These are phyloP conservation scores for Aptenodytes forsteri DNA, from an alignment of 2,113 vertebrate genomes.

Conservation along the genomic window DNA sequence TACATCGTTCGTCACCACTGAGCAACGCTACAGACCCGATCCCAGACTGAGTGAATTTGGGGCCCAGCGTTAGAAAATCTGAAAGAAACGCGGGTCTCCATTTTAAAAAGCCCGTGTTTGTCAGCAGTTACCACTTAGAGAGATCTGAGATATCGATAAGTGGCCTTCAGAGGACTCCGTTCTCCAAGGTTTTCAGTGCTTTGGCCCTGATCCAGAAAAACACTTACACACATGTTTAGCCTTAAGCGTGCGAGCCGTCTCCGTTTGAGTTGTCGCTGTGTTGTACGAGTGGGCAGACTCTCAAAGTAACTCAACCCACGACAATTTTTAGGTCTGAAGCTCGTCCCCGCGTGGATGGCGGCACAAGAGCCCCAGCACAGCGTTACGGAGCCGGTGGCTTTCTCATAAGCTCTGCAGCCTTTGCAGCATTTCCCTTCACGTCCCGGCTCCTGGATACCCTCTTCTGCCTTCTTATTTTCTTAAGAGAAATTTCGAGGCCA, in stretches of 20 bases:
- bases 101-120: not conserved
- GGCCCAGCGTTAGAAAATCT: not conserved
- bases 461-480: not conserved
- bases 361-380: not conserved
- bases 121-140: not conserved
- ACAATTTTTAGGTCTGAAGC: not conserved
- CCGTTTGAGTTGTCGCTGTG: rapidly evolving
- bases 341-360: rapidly evolving
- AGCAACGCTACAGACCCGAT: not conserved
- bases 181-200: not conserved
- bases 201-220: not conserved
- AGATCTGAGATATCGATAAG: not conserved
- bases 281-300: rapidly evolving
- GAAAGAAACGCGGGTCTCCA: not conserved
- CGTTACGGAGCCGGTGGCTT: not conserved
- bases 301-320: not conserved
- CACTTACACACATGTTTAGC: not conserved
- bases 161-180: not conserved
- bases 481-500: not conserved
- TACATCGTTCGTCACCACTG: not conserved
- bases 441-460: not conserved
- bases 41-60: not conserved
- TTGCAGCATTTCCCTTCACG: not conserved
- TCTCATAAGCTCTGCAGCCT: not conserved
- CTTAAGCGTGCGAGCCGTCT: rapidly evolving